Percentiles rank a stretch among this genome's conserved stretches.
Evolutionary conservation across 2,888 invertebrate genomes (phyloP).

Genomic region (Perithous albicinctus): DNA sequence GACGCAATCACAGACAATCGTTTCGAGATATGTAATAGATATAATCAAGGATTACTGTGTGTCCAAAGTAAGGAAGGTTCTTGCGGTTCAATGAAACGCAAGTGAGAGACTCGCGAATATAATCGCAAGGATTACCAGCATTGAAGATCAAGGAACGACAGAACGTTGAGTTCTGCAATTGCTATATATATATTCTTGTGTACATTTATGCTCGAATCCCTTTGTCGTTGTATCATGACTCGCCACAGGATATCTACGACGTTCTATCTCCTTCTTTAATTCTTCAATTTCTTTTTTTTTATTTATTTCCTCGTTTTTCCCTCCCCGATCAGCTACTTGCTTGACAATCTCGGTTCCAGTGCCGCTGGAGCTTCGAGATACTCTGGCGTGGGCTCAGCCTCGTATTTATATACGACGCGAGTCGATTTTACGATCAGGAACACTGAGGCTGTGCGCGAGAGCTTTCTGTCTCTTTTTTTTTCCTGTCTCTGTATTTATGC

Average conservation of each 20-base stretch:
- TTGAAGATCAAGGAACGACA: background rate
- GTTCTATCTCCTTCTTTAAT: conserved; percentile 5
- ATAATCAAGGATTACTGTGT: conserved; percentile 48
- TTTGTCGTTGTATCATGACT: conserved; percentile 43
- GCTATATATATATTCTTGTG: background rate
- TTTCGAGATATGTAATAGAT: conserved; percentile 18
- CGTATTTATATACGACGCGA: conserved; percentile 47
- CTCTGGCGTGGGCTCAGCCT: conserved; percentile 49
- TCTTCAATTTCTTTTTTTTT: too few species aligned
- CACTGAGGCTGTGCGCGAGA: background rate
- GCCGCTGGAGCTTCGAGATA: conserved; percentile 4
- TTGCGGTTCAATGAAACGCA: conserved; percentile 3
- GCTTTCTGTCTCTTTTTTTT: background rate
- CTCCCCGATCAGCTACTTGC: background rate
- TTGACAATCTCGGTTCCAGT: conserved; percentile 45
- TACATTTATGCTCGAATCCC: conserved; percentile 28
- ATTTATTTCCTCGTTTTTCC: background rate
- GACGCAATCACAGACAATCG: conserved; percentile 52
- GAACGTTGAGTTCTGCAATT: background rate
- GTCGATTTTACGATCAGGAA: conserved; percentile 36
- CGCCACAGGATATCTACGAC: background rate
- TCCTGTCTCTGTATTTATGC: too few species aligned
- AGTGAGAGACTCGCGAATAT: conserved; percentile 28
- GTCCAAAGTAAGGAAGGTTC: conserved; percentile 5
- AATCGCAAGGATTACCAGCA: conserved; percentile 39